Base-by-base conservation (phyloP, 2,888 invertebrate species). In the Mythimna lalbum region DNA sequence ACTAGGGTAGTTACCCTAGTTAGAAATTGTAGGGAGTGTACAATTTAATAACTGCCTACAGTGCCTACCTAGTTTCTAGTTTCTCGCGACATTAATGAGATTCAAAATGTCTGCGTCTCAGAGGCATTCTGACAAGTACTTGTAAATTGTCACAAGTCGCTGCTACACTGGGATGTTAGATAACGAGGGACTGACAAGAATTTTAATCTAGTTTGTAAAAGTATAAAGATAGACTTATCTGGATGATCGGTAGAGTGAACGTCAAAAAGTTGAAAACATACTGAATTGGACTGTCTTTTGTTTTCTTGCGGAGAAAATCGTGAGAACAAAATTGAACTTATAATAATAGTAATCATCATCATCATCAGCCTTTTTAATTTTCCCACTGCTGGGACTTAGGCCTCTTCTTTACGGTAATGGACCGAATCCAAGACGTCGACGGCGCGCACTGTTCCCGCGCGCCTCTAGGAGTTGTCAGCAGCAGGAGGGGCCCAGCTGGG, bases 71-170 rank as follows among this genome's bases (percentile, higher is more conserved):
- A 67, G 31, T 65, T 73, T 65, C 59, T 73, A 73, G 57, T 65
- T 73, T 52, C 39, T 47, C 53, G 49, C 19, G 49, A 60, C 10
- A 49, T 66, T 66, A 66, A 73, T 76, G 23, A 56, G 27, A 63
- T 77, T 77, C 59, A 66, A 47, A 63, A 76, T 21, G 66, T 60
- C 43, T 50, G 19, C 53, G 59, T 66, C 73, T 52, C 65, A 2
- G 50, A 14, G 62, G 74, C 49, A 39, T 68, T 59, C 64, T 79
- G 55, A 77, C 64, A 50, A 65, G 52, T 23, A 56, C 69, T 68
- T 80, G 64, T 68, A 61, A 63, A 77, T 77, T 67, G 69, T 61
- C 50, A 43, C 68, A 73, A 65, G 53, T 74, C 65, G 9, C 19
- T 27, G 65, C n/a, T 55, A 57, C 57, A n/a, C 21, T 17, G 50